Evolutionary conservation across 2,888 invertebrate species (phyloP).

Genomic region (Cephus spinipes): DNA sequence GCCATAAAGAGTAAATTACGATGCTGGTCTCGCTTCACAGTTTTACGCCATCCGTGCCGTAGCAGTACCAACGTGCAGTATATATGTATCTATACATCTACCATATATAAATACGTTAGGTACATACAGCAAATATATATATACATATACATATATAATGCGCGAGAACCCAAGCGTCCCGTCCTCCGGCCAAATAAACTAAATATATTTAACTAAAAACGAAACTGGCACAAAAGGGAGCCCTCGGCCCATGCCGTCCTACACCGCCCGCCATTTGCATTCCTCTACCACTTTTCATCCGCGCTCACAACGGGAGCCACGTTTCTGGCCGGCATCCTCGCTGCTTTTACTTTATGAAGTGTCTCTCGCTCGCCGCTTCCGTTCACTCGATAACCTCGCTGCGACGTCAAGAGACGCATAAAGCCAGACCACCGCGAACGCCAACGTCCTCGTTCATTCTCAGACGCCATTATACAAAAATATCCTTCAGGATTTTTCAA

Average conservation of each 20-base stretch:
- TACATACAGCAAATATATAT: not conserved
- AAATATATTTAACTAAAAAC: slow-evolving; percentile 27
- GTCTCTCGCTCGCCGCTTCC: not conserved
- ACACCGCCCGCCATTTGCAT: slow-evolving; percentile 21
- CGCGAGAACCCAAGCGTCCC: slow-evolving; percentile 20
- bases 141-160: not conserved
- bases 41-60: slow-evolving; percentile 44
- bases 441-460: not conserved
- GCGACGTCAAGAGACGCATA: not conserved
- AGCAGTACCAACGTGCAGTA: slow-evolving; percentile 18
- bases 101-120: not conserved
- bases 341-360: not conserved
- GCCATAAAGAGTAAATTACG: slow-evolving; percentile 58
- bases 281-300: slow-evolving; percentile 5
- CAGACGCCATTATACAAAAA: not conserved
- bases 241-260: not conserved
- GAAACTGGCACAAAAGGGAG: slow-evolving; percentile 28
- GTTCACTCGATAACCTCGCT: not conserved
- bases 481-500: not conserved
- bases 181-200: slow-evolving; percentile 12
- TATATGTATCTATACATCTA: not conserved
- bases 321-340: not conserved
- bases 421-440: not conserved
- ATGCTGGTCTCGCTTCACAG: slow-evolving; percentile 53
- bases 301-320: slow-evolving; percentile 1